Evolutionary conservation across 2,797 vertebrate species (phyloP).

Genomic region (Acanthiza pusilla): DNA sequence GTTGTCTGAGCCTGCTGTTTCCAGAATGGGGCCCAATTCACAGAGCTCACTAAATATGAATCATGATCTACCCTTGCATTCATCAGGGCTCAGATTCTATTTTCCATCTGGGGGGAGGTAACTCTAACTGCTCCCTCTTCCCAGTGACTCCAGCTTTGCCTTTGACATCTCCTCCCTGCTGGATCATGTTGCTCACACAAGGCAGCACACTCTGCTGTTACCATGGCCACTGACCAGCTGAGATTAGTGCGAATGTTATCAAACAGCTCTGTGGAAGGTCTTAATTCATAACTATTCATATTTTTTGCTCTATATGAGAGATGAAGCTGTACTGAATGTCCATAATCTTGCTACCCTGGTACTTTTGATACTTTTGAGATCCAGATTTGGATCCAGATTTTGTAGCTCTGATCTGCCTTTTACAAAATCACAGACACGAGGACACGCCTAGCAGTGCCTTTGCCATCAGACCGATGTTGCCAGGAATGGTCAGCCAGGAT

Average conservation of each 20-base stretch:
- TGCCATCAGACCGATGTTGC: neutral
- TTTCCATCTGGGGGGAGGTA: neutral
- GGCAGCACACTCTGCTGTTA: constrained; percentile 14
- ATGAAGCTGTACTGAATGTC: neutral
- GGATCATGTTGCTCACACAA: neutral
- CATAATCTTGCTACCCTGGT: neutral
- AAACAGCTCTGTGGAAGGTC: constrained; percentile 8
- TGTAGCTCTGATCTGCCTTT: neutral
- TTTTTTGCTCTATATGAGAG: neutral
- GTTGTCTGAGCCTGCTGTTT: neutral
- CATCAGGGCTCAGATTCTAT: constrained; percentile 16
- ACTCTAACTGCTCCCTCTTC: neutral
- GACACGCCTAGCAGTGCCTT: neutral
- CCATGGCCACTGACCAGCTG: constrained; percentile 49
- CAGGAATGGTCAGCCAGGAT: neutral
- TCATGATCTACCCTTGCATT: neutral
- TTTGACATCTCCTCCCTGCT: neutral
- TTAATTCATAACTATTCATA: neutral
- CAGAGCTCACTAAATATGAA: constrained; percentile 7
- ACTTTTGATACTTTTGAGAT: neutral
- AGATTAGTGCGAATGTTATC: neutral
- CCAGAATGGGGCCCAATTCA: neutral
- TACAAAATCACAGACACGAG: neutral
- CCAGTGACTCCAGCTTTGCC: neutral
- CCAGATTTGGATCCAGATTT: neutral